A percentile compares a stretch with the other conserved stretches of the same genome.
Evolutionary conservation across 2,113 vertebrate genomes (phyloP).

Genomic region (Erythrocercus mccallii): DNA sequence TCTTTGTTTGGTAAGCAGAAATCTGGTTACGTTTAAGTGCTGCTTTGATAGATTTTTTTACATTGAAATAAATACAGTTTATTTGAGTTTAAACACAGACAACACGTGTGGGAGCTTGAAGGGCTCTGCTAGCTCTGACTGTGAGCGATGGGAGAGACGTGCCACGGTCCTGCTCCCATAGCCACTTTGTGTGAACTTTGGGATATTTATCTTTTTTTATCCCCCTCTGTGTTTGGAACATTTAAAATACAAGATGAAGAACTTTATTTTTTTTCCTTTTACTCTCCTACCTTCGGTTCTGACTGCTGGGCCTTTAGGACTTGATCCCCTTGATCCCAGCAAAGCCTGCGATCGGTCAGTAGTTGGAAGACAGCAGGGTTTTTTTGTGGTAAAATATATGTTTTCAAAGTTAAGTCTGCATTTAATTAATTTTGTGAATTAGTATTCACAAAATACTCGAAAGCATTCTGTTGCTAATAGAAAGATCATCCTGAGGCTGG

Average conservation of each 20-base stretch:
- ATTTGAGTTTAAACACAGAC: background rate
- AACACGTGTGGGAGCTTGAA: background rate
- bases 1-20: background rate
- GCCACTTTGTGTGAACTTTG: background rate
- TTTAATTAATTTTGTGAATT: constrained; percentile 52
- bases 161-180: rapidly evolving
- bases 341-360: background rate
- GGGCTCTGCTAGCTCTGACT: background rate
- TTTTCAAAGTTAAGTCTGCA: constrained; percentile 16
- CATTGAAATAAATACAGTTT: background rate
- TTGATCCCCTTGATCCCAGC: background rate
- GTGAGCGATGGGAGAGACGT: background rate
- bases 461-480: constrained; percentile 49
- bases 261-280: background rate
- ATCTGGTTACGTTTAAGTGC: background rate
- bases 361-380: background rate
- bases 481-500: constrained; percentile 57
- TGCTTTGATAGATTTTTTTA: background rate
- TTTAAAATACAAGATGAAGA: background rate
- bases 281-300: background rate
- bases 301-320: background rate
- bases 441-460: constrained; percentile 44
- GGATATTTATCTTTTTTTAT: background rate
- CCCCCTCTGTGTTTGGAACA: background rate
- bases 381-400: background rate